phyloP scores from a whole-genome alignment of 2,888 invertebrate genomes.

The Seladonia tumulorum region DNA sequence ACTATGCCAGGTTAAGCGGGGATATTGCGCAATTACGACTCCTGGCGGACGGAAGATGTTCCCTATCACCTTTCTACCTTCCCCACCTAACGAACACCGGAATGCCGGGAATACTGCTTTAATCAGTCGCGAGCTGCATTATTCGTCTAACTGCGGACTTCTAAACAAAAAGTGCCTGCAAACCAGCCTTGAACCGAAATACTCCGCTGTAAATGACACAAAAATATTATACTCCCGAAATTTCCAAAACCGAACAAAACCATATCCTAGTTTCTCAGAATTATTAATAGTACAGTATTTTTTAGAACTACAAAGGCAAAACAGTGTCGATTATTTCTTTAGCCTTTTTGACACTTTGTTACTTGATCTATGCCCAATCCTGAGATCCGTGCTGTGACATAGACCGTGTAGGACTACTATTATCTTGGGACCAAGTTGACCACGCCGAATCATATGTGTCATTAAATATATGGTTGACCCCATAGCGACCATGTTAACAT shows the following conservation, averaged over 20 bases:
- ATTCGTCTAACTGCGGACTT: conserved; percentile 21
- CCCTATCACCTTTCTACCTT: conserved; percentile 57
- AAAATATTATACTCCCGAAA: not conserved
- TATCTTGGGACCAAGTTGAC: too few species aligned
- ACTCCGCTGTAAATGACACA: not conserved
- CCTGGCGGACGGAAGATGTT: conserved; percentile 54
- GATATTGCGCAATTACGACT: conserved; percentile 73
- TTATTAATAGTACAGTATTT: not conserved
- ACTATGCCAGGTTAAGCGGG: conserved; percentile 77
- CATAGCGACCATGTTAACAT: not conserved
- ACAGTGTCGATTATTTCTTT: not conserved
- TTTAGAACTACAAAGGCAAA: not conserved
- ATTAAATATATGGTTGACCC: not conserved
- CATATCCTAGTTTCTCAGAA: not conserved
- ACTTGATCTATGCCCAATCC: not conserved
- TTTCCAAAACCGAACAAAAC: not conserved
- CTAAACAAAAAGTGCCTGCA: not conserved
- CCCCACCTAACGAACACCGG: conserved; percentile 36
- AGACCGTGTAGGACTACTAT: too few species aligned
- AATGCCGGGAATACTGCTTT: conserved; percentile 57
- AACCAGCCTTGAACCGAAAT: not conserved
- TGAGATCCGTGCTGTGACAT: too few species aligned
- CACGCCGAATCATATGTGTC: not conserved
- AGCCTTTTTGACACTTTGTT: not conserved
- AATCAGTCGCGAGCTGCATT: conserved; percentile 47